Percentiles rank a stretch among this genome's conserved stretches.
phyloP scores from a whole-genome alignment of 2,888 invertebrate species.

The Athetis lepigone region DNA sequence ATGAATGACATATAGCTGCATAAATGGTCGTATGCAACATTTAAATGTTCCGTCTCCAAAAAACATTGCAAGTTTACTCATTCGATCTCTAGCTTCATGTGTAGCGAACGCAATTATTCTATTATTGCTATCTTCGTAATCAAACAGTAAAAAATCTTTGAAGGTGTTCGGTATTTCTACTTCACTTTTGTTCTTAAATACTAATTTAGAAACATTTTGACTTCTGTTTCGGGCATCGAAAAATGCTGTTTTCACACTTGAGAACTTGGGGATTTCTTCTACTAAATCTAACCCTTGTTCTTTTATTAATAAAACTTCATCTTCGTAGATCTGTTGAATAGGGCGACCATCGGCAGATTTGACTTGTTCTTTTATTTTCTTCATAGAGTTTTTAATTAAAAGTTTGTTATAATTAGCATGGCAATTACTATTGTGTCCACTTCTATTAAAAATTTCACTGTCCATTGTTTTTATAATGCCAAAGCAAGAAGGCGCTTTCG shows the following conservation, averaged over 20 bases:
- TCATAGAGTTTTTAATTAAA: conserved; percentile 13
- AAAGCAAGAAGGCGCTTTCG: conserved; percentile 27
- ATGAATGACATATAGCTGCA: conserved; percentile 22
- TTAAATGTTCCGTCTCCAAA: conserved; percentile 14
- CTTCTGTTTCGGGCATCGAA: conserved; percentile 15
- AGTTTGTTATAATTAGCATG: conserved; percentile 16
- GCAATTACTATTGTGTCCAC: conserved; percentile 17
- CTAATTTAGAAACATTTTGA: conserved; percentile 20
- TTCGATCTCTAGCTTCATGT: conserved; percentile 14
- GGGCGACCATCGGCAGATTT: conserved; percentile 15
- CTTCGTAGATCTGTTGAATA: conserved; percentile 15
- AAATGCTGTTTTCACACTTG: conserved; percentile 15
- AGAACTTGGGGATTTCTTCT: conserved; percentile 15
- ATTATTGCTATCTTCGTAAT: conserved; percentile 18
- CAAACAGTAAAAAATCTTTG: conserved; percentile 19
- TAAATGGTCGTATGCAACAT: conserved; percentile 17
- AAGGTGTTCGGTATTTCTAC: conserved; percentile 20
- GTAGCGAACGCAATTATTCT: conserved; percentile 18
- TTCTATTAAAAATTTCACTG: conserved; percentile 18
- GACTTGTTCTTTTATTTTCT: conserved; percentile 15
- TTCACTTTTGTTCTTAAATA: conserved; percentile 18
- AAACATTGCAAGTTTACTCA: conserved; percentile 8
- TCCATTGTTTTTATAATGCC: conserved; percentile 18
- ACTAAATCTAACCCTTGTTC: conserved; percentile 15
- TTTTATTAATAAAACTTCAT: conserved; percentile 15